phyloP scores from a whole-genome alignment of 2,797 vertebrate species.

The Ambastaia sidthimunki region DNA sequence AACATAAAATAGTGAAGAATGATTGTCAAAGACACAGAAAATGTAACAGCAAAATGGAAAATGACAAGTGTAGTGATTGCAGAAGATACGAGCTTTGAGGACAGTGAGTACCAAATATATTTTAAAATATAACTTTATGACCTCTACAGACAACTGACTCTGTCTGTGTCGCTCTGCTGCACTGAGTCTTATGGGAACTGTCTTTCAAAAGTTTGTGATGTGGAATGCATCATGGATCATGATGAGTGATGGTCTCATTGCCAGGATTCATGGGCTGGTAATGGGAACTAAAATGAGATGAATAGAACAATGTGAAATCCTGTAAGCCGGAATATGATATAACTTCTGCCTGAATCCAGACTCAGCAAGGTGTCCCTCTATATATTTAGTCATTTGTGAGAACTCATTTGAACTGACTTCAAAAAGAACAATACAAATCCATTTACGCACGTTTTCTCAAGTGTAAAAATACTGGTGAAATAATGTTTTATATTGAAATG shows the following conservation, averaged over 20 bases:
- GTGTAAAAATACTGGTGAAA: too few relatives aligned
- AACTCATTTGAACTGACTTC: not conserved
- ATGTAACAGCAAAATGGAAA: too few relatives aligned
- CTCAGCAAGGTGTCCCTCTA: not conserved
- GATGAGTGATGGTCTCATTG: constrained; percentile 37
- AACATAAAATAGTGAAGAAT: not conserved
- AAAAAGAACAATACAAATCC: not conserved
- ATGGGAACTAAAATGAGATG: constrained; percentile 22
- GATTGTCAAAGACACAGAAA: constrained; percentile 8
- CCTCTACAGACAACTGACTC: constrained; percentile 28
- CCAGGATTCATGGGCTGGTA: constrained; percentile 19
- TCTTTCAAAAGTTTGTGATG: constrained; percentile 30
- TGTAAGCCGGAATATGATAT: not conserved
- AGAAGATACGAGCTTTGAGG: constrained; percentile 7
- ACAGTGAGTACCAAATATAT: constrained; percentile 17
- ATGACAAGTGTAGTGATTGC: constrained; percentile 13
- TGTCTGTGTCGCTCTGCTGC: constrained; percentile 9
- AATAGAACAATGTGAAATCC: constrained; percentile 5
- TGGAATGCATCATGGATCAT: constrained; percentile 23
- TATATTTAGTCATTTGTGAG: not conserved
- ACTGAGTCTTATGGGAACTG: constrained; percentile 28
- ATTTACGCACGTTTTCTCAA: too few relatives aligned
- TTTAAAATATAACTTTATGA: constrained; percentile 15
- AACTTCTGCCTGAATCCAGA: not conserved
- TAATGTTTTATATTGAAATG: too few relatives aligned